Evolutionary conservation across 2,113 vertebrate species (phyloP).

Genomic region (Saccopteryx bilineata): DNA sequence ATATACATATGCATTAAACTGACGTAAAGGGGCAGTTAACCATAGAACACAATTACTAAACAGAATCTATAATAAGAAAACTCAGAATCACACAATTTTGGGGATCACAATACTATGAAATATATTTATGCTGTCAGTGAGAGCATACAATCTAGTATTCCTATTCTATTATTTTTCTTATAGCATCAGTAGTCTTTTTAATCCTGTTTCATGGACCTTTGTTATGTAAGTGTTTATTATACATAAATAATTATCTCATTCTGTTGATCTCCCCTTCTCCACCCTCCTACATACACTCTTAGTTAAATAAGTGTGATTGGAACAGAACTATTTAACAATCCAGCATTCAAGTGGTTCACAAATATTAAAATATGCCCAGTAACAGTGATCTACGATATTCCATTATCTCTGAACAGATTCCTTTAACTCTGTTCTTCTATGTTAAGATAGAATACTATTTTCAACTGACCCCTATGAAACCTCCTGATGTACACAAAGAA

Average conservation of each 20-base stretch:
- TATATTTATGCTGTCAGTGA: neutral
- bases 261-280: neutral
- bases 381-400: neutral
- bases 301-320: neutral
- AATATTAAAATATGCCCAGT: neutral
- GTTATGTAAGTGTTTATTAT: neutral
- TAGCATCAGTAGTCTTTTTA: neutral
- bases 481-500: neutral
- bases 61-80: conserved; percentile 11
- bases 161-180: neutral
- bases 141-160: neutral
- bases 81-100: neutral
- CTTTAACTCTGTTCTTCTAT: conserved; percentile 31
- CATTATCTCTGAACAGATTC: neutral
- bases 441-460: conserved; percentile 50
- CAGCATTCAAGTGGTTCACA: neutral
- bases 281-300: neutral
- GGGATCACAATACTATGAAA: neutral
- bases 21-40: neutral
- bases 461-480: conserved; percentile 7
- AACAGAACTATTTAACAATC: conserved; percentile 15
- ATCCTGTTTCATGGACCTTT: neutral
- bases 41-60: conserved; percentile 34
- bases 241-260: neutral
- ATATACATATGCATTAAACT: neutral